A percentile compares a stretch with the other conserved stretches of the same genome.
Evolutionary conservation across 2,797 vertebrate genomes (phyloP).

Genomic region (Psittacula echo): DNA sequence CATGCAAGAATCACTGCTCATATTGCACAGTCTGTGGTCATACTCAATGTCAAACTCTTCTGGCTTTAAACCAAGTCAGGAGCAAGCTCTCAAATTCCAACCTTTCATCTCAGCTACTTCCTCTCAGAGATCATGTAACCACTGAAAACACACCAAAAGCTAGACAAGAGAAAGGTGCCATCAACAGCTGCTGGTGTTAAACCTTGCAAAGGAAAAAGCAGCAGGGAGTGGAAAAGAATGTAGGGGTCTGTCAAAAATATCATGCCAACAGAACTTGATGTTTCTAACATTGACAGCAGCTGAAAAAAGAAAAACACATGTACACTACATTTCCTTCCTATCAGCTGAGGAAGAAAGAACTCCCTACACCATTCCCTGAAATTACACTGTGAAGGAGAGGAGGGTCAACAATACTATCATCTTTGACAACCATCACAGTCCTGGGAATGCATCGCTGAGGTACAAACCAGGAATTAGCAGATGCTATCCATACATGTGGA

Average conservation of each 20-base stretch:
- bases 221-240: background rate
- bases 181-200: background rate
- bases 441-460: background rate
- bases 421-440: background rate
- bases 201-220: background rate
- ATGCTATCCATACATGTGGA: background rate
- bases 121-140: background rate
- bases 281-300: background rate
- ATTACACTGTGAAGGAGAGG: background rate
- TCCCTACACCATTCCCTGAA: background rate
- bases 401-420: background rate
- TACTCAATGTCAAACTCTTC: background rate
- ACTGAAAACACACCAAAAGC: background rate
- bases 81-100: background rate
- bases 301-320: background rate
- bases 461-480: background rate
- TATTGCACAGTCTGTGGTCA: background rate
- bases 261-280: accelerated
- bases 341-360: background rate
- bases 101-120: background rate
- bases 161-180: background rate
- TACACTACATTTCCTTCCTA: background rate
- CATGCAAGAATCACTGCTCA: background rate
- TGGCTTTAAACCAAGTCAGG: background rate
- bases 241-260: background rate